Evolutionary conservation across 2,888 invertebrate species (phyloP).

Genomic region (Lasius platythorax): DNA sequence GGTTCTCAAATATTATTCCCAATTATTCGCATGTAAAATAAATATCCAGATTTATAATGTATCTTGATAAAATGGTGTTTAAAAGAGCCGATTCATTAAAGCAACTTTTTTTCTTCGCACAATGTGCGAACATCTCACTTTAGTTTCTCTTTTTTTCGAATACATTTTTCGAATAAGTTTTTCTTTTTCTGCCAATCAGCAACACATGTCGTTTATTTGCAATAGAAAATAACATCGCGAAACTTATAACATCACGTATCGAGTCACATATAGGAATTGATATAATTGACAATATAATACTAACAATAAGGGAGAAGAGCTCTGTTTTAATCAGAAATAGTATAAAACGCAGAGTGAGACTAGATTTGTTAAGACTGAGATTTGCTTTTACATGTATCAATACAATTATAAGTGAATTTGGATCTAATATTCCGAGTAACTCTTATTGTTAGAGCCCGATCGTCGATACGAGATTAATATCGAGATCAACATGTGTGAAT

Average conservation of each 20-base stretch:
- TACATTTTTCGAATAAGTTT: background rate
- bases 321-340: background rate
- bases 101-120: slow-evolving; percentile 5
- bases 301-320: background rate
- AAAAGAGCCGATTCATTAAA: slow-evolving; percentile 4
- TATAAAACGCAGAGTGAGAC: slow-evolving; percentile 18
- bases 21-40: slow-evolving; percentile 25
- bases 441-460: background rate
- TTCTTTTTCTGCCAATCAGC: slow-evolving; percentile 25
- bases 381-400: slow-evolving; percentile 26
- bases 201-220: slow-evolving; percentile 17
- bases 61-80: background rate
- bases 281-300: slow-evolving; percentile 38
- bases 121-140: background rate
- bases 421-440: slow-evolving; percentile 6
- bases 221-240: slow-evolving; percentile 20
- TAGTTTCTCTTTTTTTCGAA: background rate
- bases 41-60: slow-evolving; percentile 17
- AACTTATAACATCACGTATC: background rate
- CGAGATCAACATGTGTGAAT: background rate
- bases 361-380: slow-evolving; percentile 23
- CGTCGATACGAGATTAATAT: slow-evolving; percentile 44
- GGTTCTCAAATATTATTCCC: slow-evolving; percentile 37
- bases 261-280: slow-evolving; percentile 10
- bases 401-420: slow-evolving; percentile 15